Conservation (phyloP, 2,113 vertebrate genomes). For the Arothron firmamentum region DNA sequence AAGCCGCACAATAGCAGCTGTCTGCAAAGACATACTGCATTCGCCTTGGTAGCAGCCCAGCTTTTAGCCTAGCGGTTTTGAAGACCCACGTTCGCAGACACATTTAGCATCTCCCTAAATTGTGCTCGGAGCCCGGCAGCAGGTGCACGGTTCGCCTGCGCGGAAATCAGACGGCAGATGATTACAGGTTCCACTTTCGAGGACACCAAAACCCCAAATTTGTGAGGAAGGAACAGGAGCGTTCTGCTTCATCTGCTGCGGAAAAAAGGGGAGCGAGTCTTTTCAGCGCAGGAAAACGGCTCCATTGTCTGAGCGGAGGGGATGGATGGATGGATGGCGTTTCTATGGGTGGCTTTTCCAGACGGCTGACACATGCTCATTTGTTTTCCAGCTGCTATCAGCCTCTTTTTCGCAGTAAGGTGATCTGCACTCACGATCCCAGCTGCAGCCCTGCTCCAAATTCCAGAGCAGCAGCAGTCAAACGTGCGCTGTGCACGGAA, state of each 20-base stretch:
- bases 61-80: neutral
- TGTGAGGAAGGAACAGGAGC: slow-evolving; percentile 17
- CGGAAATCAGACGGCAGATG: no score
- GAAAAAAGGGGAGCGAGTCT: slow-evolving; percentile 29
- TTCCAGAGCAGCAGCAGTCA: slow-evolving; percentile 56
- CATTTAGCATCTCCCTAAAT: no score
- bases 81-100: no score
- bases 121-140: no score
- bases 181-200: neutral
- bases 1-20: no score
- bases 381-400: slow-evolving; percentile 67
- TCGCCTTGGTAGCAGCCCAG: slow-evolving; percentile 8
- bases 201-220: neutral
- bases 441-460: slow-evolving; percentile 60
- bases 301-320: slow-evolving; percentile 57
- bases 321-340: slow-evolving; percentile 56
- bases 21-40: no score
- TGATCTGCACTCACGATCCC: slow-evolving; percentile 61
- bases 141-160: no score
- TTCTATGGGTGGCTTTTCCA: slow-evolving; percentile 58
- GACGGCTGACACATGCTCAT: slow-evolving; percentile 70
- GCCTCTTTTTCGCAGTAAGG: slow-evolving; percentile 63
- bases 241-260: slow-evolving; percentile 17
- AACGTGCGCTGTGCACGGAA: slow-evolving; percentile 16
- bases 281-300: slow-evolving; percentile 52